Evolutionary conservation across 1,140 invertebrate genomes (phyloP), one percentile per base, ranked within the genome.

Genomic region (Pteromalus puparum): DNA sequence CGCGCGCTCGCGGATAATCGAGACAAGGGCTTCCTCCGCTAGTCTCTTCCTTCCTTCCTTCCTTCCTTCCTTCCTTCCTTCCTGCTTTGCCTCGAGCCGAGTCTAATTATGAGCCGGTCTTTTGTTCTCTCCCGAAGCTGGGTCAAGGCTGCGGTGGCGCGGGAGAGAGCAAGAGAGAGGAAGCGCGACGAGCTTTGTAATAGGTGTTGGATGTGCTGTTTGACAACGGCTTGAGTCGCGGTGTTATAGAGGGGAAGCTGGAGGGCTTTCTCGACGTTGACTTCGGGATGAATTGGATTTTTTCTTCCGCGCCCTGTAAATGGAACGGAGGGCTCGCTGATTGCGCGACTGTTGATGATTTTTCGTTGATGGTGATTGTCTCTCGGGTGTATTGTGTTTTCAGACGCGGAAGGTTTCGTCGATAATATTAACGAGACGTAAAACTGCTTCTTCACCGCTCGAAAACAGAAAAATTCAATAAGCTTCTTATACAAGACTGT

Each of bases 1-100:
- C 78, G 67, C 65, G 28, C 24, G 53, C 42, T 21, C 65, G 34
- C 73, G 34, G 46, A 75, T 79, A 82, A 79, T 82, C 80, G 81
- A 73, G 80, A 48, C 48, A 15, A 79, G 38, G 81, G 26, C 46
- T 79, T 86, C 26, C 28, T 75, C 53, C 53, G 26, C 53, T n/a
- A 61, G 53, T 61, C 53, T 21, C 26, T 76, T 76, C 53, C 73
- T 82, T 42, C 30, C 81, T 83, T 30, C 34, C 12, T 67, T 68
- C 53, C 48, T 28, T 81, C 34, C 65, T 81, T 21, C 67, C 24
- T 75, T 75, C 48, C 72, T 82, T 42, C 30, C 24, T 70, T 65
- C 48, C 48, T 42, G 30, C 30, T 48, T 21, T 53, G n/a, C 5
- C 26, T 68, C 38, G 10, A 30, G 24, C 42, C 34, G 21, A 68